A percentile compares a stretch with the other conserved stretches of the same genome.
Evolutionary conservation across 2,113 vertebrate species (phyloP).

Genomic region (Oryzias melastigma): DNA sequence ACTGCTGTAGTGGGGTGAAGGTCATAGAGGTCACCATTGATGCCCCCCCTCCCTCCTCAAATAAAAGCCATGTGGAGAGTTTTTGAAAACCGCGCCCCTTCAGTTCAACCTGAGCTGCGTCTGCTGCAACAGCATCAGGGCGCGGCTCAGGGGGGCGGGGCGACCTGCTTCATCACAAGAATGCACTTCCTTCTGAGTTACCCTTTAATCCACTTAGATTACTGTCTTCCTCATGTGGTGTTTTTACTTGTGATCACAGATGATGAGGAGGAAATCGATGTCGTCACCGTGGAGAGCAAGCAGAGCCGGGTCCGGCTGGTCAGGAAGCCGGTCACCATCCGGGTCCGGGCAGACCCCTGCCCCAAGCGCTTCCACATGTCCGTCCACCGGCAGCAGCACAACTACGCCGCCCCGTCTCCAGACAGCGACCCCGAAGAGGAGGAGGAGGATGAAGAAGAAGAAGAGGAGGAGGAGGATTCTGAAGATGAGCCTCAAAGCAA

Average conservation of each 20-base stretch:
- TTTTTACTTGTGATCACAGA: slow-evolving; percentile 45
- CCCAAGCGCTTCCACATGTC: slow-evolving; percentile 93
- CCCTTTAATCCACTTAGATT: background rate
- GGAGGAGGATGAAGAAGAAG: slow-evolving; percentile 4
- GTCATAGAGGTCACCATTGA: slow-evolving; percentile 24
- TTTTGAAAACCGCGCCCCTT: slow-evolving; percentile 63
- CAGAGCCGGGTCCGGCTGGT: slow-evolving; percentile 83
- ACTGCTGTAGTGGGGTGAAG: slow-evolving; percentile 32
- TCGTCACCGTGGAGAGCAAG: slow-evolving; percentile 93
- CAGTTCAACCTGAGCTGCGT: slow-evolving; percentile 22
- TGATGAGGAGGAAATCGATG: slow-evolving; percentile 89
- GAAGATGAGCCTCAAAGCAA: slow-evolving; percentile 62
- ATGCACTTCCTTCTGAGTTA: slow-evolving; percentile 36
- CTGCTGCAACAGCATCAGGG: slow-evolving; percentile 45
- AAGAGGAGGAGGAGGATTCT: slow-evolving; percentile 19
- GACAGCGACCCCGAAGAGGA: slow-evolving; percentile 72
- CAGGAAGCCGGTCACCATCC: slow-evolving; percentile 88
- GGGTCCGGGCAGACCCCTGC: slow-evolving; percentile 86
- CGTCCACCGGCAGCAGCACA: slow-evolving; percentile 94
- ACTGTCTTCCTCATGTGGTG: background rate
- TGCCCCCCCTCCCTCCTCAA: no score
- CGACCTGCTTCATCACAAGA: background rate
- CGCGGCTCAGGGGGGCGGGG: slow-evolving; percentile 52
- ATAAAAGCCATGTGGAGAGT: background rate
- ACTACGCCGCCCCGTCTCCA: slow-evolving; percentile 91